phyloP scores from a whole-genome alignment of 2,888 invertebrate species.

The Hololepta plana region DNA sequence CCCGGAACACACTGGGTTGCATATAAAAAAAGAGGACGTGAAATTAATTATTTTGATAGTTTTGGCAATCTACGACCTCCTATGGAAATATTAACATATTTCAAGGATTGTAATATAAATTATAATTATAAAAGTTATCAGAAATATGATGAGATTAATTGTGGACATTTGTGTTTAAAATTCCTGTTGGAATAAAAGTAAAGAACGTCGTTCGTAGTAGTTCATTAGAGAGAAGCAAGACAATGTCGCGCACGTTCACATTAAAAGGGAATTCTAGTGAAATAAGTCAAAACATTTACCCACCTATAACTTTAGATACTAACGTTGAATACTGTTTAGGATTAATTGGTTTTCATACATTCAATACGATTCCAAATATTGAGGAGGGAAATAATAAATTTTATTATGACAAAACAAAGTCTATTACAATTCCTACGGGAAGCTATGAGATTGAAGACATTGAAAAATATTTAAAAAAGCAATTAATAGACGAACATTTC shows the following conservation, averaged over 20 bases:
- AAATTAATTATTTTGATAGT: constrained; percentile 18
- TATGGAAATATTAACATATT: constrained; percentile 15
- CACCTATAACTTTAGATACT: constrained; percentile 12
- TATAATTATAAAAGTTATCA: constrained; percentile 16
- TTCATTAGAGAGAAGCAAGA: too few relatives aligned
- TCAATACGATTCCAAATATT: constrained; percentile 18
- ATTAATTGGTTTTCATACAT: constrained; percentile 15
- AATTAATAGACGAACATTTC: too few relatives aligned
- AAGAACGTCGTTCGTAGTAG: too few relatives aligned
- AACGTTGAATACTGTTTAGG: constrained; percentile 12
- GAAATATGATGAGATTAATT: constrained; percentile 13
- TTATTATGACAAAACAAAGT: constrained; percentile 10
- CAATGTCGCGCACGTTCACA: constrained; percentile 14
- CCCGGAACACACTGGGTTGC: constrained; percentile 19
- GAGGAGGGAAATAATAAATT: constrained; percentile 18
- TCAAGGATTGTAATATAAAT: constrained; percentile 8
- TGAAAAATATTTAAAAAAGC: constrained; percentile 6
- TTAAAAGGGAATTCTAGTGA: constrained; percentile 12
- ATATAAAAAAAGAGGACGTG: constrained; percentile 14
- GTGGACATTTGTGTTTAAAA: constrained; percentile 16
- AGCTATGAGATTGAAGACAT: constrained; percentile 7
- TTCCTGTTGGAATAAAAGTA: constrained; percentile 12
- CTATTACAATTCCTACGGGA: constrained; percentile 6
- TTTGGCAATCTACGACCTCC: constrained; percentile 19
- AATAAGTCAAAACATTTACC: constrained; percentile 12